Conservation (phyloP, 2,797 vertebrate species). For the Diplodus sargus region DNA sequence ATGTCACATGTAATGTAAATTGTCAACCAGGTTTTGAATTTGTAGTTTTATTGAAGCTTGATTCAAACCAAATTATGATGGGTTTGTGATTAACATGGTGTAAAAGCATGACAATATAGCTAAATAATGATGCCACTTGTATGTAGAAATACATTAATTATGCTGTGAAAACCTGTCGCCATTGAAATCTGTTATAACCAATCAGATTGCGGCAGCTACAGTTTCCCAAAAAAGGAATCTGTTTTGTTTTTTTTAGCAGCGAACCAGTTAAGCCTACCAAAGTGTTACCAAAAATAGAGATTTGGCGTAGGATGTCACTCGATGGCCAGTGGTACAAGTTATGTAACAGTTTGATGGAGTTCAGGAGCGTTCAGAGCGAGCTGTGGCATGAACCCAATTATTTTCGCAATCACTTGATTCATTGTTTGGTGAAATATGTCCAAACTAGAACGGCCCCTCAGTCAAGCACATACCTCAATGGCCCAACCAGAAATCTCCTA, state of each 20-base stretch:
- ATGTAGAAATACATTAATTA: neutral
- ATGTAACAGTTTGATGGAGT: conserved; percentile 37
- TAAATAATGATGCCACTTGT: neutral
- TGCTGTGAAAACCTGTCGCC: neutral
- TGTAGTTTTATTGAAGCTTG: neutral
- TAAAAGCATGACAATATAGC: neutral
- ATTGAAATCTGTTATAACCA: neutral
- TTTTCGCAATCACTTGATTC: neutral
- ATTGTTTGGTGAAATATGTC: neutral
- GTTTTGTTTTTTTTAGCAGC: neutral
- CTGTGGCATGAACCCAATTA: neutral
- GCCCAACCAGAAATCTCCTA: too few relatives aligned
- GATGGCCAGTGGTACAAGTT: conserved; percentile 34
- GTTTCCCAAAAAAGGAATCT: neutral
- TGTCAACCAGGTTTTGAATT: neutral
- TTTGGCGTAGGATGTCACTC: conserved; percentile 36
- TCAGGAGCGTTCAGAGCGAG: conserved; percentile 2
- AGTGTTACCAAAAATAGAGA: conserved; percentile 10
- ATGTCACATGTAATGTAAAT: neutral
- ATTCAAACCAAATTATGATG: neutral
- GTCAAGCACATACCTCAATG: too few relatives aligned
- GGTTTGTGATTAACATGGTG: neutral
- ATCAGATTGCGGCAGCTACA: neutral
- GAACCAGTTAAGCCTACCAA: neutral
- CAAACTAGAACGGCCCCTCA: too few relatives aligned